Evolutionary conservation across 37 sponge, comb jelly and placozoan genomes (phyloP).

Genomic region (Corticium candelabrum): DNA sequence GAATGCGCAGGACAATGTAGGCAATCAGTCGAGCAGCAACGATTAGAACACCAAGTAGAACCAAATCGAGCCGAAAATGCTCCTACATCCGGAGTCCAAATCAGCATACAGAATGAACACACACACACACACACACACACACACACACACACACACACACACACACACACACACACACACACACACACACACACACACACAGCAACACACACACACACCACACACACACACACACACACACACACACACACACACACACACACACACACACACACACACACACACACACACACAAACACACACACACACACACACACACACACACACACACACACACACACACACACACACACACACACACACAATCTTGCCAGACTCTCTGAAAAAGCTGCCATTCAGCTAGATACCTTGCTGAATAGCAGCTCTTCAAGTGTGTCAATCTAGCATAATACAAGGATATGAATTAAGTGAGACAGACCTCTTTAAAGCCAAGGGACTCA

Average conservation of each 20-base stretch:
- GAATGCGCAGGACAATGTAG: not conserved
- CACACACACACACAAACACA: no score
- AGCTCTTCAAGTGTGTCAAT: no score
- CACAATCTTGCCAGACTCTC: no score
- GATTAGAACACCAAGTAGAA: not conserved
- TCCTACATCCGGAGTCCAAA: no score
- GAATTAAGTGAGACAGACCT: no score
- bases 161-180: slow-evolving; percentile 5
- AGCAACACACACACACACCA: no score
- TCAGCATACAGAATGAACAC: no score
- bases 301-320: not conserved
- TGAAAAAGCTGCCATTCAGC: no score
- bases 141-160: slow-evolving; percentile 5
- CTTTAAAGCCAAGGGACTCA: not conserved
- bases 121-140: slow-evolving; percentile 5
- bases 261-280: not conserved
- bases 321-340: not conserved
- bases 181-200: slow-evolving; percentile 3
- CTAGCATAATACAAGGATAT: no score
- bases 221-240: not conserved
- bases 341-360: no score
- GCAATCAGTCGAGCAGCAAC: not conserved
- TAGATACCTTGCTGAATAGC: no score
- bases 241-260: not conserved
- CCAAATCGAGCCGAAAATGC: not conserved